Evolutionary conservation across 1,140 invertebrate species (phyloP).

Genomic region (Phymastichus coffea): DNA sequence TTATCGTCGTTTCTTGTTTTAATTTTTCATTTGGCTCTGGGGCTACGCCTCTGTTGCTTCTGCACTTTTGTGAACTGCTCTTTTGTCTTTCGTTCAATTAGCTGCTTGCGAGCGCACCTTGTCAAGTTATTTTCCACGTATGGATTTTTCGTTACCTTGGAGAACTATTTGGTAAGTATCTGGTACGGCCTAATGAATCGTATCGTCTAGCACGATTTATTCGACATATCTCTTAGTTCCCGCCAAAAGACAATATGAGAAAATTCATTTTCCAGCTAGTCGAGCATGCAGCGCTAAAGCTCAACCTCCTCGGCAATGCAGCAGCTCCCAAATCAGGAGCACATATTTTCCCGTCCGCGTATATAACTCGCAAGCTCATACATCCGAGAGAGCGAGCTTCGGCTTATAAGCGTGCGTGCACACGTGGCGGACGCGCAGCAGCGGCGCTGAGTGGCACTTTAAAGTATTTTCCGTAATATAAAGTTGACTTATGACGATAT

Average conservation of each 20-base stretch:
- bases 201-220: background rate
- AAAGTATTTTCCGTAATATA: slow-evolving; percentile 57
- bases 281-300: slow-evolving; percentile 22
- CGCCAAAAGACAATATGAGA: slow-evolving; percentile 13
- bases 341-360: background rate
- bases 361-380: slow-evolving; percentile 3
- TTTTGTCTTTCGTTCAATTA: too few species aligned
- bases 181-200: too few species aligned
- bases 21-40: background rate
- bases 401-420: slow-evolving; percentile 23
- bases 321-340: too few species aligned
- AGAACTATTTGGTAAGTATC: too few species aligned
- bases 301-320: too few species aligned
- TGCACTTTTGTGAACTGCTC: too few species aligned
- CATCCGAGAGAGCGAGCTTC: slow-evolving; percentile 6
- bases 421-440: slow-evolving; percentile 6
- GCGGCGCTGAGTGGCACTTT: slow-evolving; percentile 48
- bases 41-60: too few species aligned
- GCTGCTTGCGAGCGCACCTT: too few species aligned
- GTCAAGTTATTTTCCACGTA: too few species aligned
- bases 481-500: slow-evolving; percentile 54
- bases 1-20: background rate
- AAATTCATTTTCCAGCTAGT: slow-evolving; percentile 26
- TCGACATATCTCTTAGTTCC: background rate
- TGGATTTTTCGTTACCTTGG: too few species aligned